Conservation (phyloP, 2,113 vertebrate genomes). For the Erinaceus europaeus region DNA sequence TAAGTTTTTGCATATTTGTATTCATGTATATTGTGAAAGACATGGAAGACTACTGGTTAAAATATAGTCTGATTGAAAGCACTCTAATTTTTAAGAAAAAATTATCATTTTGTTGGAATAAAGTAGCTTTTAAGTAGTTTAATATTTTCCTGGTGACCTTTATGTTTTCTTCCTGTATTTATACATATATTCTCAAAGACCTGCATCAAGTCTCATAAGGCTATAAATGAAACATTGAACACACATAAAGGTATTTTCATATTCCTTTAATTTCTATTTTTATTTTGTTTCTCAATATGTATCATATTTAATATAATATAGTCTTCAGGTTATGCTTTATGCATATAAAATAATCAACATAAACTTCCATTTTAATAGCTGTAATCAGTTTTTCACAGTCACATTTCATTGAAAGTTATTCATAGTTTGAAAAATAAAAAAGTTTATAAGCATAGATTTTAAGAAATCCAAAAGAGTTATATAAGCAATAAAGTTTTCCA, state of each 20-base stretch:
- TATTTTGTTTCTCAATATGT: background rate
- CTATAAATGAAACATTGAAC: background rate
- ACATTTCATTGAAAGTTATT: constrained; percentile 4
- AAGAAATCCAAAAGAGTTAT: background rate
- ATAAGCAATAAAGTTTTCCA: background rate
- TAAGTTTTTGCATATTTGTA: background rate
- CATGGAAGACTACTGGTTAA: background rate
- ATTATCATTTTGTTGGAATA: background rate
- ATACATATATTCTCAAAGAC: background rate
- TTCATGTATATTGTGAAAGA: background rate
- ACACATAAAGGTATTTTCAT: background rate
- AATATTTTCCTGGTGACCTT: background rate
- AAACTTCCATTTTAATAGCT: background rate
- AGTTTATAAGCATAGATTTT: background rate
- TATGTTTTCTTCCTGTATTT: background rate
- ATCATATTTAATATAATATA: background rate
- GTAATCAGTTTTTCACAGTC: background rate
- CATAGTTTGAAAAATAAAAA: background rate
- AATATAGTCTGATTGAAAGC: background rate
- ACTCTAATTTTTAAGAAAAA: background rate
- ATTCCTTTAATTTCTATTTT: background rate
- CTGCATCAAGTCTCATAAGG: background rate
- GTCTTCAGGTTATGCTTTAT: background rate
- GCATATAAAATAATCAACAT: background rate
- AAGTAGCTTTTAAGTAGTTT: background rate